Base-by-base conservation (phyloP, 2,888 invertebrate genomes). In the Drosophila bunnanda region DNA sequence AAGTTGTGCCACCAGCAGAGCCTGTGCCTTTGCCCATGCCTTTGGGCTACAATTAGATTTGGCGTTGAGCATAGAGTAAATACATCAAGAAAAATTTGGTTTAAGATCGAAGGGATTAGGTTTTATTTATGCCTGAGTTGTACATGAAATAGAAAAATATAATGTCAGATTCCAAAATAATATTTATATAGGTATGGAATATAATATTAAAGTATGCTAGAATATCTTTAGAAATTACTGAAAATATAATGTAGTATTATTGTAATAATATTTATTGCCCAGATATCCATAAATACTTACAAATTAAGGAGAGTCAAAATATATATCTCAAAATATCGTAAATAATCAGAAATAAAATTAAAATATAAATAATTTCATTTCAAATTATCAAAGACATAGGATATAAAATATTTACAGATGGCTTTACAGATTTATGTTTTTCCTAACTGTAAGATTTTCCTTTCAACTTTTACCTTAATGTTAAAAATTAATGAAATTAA, bases 1-100 rank as follows among this genome's bases (percentile, higher is more conserved):
- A 85, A 74, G 79, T 81, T 78, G 36, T 57, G 65, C 54, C 54
- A 48, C 65, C 39, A 67, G 48, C 30, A n/a, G 54, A 20, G 70
- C 15, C 56, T 22, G 15, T 36, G 34, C n/a, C 36, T 17, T 17
- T 28, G 30, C 48, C 52, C 38, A 34, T 68, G 61, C 65, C 77
- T 68, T 54, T 9, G 56, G 80, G 66, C 75, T 53, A 67, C 84
- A 79, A 83, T 78, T 83, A 80, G 65, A 75, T 65, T 70, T 65
- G 62, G 62, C 62, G 65, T 43, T 73, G 28, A 34, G 46, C 39
- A 20, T 28, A 22, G 17, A 25, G 34, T 38, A 17, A 10, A n/a
- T 10, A 44, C 44, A n/a, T 25, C 10, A 10, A 10, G 25, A 25
- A n/a, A 15, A 34, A 53, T n/a, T 25, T 0, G 8, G 7, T 2